Evolutionary conservation across 1,140 invertebrate genomes (phyloP).

Genomic region (Dendroctonus valens): DNA sequence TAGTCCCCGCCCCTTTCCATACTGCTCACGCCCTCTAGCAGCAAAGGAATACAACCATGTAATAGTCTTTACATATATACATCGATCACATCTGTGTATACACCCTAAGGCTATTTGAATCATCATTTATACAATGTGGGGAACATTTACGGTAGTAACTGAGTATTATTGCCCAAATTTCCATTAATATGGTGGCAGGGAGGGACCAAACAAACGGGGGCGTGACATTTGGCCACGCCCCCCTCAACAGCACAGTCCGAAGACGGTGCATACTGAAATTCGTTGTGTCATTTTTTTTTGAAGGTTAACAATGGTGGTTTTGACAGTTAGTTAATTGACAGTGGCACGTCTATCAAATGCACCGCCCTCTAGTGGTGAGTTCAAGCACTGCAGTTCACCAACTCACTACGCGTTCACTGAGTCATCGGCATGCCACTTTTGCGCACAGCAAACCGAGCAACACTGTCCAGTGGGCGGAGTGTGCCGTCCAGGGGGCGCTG

Average conservation of each 20-base stretch:
- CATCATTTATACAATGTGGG: conserved; percentile 15
- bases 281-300: neutral
- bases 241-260: no score
- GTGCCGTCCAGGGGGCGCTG: conserved; percentile 25
- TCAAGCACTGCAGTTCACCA: conserved; percentile 5
- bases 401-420: conserved; percentile 27
- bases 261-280: conserved; percentile 7
- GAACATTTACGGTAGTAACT: conserved; percentile 1
- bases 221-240: no score
- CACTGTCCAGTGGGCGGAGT: conserved; percentile 17
- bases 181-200: no score
- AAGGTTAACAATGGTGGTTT: neutral
- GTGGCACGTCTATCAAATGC: neutral
- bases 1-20: neutral
- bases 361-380: neutral
- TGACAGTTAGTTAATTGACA: neutral
- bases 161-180: conserved; percentile 25
- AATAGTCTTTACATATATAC: conserved; percentile 17
- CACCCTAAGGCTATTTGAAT: conserved; percentile 12
- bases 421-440: conserved; percentile 28
- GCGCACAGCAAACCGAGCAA: conserved; percentile 27
- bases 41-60: neutral
- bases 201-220: no score
- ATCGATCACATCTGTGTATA: conserved; percentile 13
- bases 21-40: neutral